These are phyloP conservation scores for Cuniculus paca DNA, from an alignment of 2,797 vertebrate species.

Conservation along the genomic window DNA sequence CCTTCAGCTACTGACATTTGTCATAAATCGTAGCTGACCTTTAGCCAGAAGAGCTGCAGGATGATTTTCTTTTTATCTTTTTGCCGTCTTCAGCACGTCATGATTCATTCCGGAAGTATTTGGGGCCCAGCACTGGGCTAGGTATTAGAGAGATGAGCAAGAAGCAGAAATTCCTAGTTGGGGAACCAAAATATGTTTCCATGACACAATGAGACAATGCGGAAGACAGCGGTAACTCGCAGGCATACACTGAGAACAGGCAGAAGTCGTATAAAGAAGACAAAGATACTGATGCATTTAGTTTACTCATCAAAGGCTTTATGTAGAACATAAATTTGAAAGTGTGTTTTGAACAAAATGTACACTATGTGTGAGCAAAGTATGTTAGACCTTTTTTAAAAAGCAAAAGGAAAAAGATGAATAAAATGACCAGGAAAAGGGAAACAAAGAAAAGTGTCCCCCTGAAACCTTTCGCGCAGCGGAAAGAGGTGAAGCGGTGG, in stretches of 20 bases:
- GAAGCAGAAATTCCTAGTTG: not conserved
- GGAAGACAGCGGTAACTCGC: not conserved
- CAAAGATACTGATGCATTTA: not conserved
- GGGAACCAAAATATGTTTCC: not conserved
- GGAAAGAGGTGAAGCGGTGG: not conserved
- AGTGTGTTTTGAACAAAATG: conserved; percentile 33
- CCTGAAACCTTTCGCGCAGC: not conserved
- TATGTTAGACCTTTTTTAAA: not conserved
- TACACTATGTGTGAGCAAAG: not conserved
- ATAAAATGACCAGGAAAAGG: not conserved
- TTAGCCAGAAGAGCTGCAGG: conserved; percentile 70
- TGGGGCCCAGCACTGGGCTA: not conserved
- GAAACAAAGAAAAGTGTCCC: not conserved
- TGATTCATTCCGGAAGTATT: conserved; percentile 76
- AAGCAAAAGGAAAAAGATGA: not conserved
- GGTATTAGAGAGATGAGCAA: not conserved
- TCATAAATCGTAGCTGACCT: conserved; percentile 77
- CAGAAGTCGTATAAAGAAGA: not conserved
- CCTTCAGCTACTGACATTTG: conserved; percentile 69
- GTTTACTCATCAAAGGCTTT: not conserved
- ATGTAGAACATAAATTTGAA: not conserved
- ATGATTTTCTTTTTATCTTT: conserved; percentile 76
- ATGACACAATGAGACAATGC: not conserved
- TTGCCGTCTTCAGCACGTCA: conserved; percentile 29
- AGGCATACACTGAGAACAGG: not conserved